Conservation (phyloP, 1,140 invertebrate species). For the Heliothis subflexa region DNA sequence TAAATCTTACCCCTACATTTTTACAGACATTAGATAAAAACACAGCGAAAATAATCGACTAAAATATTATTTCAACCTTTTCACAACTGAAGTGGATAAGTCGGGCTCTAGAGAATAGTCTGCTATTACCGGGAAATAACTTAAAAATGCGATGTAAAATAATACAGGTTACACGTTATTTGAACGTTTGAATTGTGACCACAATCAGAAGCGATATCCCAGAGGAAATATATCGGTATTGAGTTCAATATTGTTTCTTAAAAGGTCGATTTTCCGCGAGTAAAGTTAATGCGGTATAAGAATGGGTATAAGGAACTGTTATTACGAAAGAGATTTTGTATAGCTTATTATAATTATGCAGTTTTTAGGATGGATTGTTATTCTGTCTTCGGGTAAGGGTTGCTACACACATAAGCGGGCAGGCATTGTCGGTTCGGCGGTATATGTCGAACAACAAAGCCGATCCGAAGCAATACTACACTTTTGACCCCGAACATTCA, state of each 20-base stretch:
- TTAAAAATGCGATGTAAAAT: slow-evolving; percentile 20
- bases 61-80: slow-evolving; percentile 17
- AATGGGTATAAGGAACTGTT: no score
- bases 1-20: no score
- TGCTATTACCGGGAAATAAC: slow-evolving; percentile 1
- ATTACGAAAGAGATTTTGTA: no score
- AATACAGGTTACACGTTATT: slow-evolving; percentile 18
- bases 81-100: neutral
- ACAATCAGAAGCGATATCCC: slow-evolving; percentile 38
- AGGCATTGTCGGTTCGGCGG: no score
- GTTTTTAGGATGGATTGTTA: no score
- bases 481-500: no score
- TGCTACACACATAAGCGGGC: no score
- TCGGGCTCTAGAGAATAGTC: neutral
- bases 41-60: neutral
- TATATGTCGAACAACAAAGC: no score
- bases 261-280: neutral
- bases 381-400: no score
- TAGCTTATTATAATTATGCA: no score
- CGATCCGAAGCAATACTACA: no score
- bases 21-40: neutral
- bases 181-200: slow-evolving; percentile 24
- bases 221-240: slow-evolving; percentile 42
- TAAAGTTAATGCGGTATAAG: neutral
- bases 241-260: slow-evolving; percentile 35